Base-by-base conservation (phyloP, 2,888 invertebrate genomes). In the Ophraella communa region DNA sequence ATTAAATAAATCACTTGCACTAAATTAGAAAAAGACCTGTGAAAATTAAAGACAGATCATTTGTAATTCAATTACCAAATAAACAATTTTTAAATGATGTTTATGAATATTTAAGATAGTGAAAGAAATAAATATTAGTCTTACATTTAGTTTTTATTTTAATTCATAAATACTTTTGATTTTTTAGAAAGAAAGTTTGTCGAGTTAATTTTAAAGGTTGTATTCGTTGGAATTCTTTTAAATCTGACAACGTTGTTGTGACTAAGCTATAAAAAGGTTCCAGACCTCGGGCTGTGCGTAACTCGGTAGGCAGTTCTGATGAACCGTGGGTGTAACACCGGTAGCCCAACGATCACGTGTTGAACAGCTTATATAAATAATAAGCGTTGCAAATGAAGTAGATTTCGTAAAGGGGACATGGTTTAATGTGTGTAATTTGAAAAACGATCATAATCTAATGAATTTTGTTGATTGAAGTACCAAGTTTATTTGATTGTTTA, bases 291-390 rank as follows among this genome's bases (percentile, higher is more conserved):
- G 66, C 66, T 49, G 65, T 47, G 68, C 63, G 68, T 68, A 68
- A 62, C 42, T 23, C 68, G 60, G 70, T 62, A 66, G 66, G 61
- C 5, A 55, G 52, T 39, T 53, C 61, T 8, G 55, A 55, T 65
- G 53, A 35, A 39, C 61, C 57, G 66, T 62, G 65, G 65, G 70
- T 65, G 70, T 68, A 70, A 68, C 65, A 8, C 61, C 59, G 68
- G 64, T 63, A 63, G 69, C 65, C 27, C 39, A 17, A 21, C 54
- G 54, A 66, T 69, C 69, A 69, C 66, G 69, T 69, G 69, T 44
- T 66, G 57, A 58, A 61, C 68, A 60, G 47, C 58, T 68, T 65
- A 54, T 62, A 62, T 60, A 60, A 60, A 60, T 60, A 60, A 60
- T 60, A 60, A 52, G 27, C 52, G 42, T 30, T 51, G n/a, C 24